These are phyloP conservation scores for Aphelenchoides fujianensis DNA, from an alignment of 1,140 invertebrate genomes.

Conservation along the genomic window DNA sequence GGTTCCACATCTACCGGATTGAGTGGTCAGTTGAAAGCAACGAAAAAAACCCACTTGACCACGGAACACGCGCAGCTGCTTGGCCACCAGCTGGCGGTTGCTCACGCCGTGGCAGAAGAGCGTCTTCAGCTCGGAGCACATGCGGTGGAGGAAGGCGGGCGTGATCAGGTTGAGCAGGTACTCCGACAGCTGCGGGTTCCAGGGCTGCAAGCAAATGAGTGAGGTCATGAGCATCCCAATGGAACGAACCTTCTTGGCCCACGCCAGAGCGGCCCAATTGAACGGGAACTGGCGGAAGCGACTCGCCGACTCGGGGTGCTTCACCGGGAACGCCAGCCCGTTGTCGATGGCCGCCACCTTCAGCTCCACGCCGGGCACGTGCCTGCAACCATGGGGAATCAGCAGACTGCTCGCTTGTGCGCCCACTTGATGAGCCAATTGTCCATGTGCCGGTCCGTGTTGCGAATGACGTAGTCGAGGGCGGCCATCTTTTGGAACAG, in stretches of 20 bases:
- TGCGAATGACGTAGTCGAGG: slow-evolving; percentile 54
- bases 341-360: slow-evolving; percentile 56
- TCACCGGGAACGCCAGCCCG: slow-evolving; percentile 56
- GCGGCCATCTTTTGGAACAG: slow-evolving; percentile 54
- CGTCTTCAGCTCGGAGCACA: slow-evolving; percentile 48
- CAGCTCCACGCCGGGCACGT: slow-evolving; percentile 48
- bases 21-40: slow-evolving; percentile 8
- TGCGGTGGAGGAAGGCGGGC: slow-evolving; percentile 43
- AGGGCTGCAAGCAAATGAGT: slow-evolving; percentile 35
- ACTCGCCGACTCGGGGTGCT: slow-evolving; percentile 50
- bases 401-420: neutral
- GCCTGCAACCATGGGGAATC: slow-evolving; percentile 42
- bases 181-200: slow-evolving; percentile 34
- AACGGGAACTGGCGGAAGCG: slow-evolving; percentile 53
- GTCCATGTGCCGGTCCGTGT: slow-evolving; percentile 55
- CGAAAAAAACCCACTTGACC: slow-evolving; percentile 47
- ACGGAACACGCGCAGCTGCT: slow-evolving; percentile 49
- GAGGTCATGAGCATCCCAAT: neutral
- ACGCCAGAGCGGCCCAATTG: slow-evolving; percentile 41
- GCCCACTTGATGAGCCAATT: slow-evolving; percentile 50
- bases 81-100: slow-evolving; percentile 37
- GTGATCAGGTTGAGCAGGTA: slow-evolving; percentile 41
- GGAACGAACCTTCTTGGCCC: slow-evolving; percentile 42
- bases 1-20: slow-evolving; percentile 33
- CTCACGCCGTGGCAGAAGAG: slow-evolving; percentile 35